These are phyloP conservation scores for Sapajus apella DNA, from an alignment of 2,113 vertebrate species.

Conservation along the genomic window DNA sequence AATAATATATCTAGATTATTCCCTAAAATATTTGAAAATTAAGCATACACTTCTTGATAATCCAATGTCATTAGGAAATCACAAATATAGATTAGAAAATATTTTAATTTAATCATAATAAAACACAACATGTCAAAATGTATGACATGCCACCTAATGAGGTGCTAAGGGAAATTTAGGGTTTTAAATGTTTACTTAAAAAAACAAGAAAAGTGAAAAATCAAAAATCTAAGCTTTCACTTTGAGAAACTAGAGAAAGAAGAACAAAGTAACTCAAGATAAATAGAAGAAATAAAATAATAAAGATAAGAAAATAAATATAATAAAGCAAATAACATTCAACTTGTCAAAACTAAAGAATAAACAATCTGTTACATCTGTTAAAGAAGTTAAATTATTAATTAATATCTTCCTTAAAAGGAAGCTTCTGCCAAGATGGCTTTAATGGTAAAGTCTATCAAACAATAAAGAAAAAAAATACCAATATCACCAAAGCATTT, in stretches of 20 bases:
- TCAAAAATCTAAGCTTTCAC: neutral
- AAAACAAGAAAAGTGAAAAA: neutral
- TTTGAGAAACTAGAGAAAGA: neutral
- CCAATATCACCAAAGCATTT: neutral
- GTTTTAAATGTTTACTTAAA: neutral
- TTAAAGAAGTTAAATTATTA: neutral
- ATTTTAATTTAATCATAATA: neutral
- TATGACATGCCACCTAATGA: neutral
- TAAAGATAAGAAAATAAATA: neutral
- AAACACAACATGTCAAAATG: neutral
- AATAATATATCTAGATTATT: neutral
- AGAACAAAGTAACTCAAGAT: neutral
- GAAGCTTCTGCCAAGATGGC: neutral
- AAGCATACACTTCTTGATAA: neutral
- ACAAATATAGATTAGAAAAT: neutral
- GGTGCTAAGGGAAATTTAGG: neutral
- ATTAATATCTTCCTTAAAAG: neutral
- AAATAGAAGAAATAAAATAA: neutral
- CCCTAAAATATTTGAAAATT: neutral
- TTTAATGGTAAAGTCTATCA: neutral
- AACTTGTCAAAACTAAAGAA: slow-evolving; percentile 15
- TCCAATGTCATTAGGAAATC: neutral
- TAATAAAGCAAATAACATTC: neutral
- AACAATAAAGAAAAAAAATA: neutral
- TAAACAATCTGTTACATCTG: neutral